These are phyloP conservation scores for Entomyzon cyanotis DNA, from an alignment of 2,113 vertebrate genomes.

Conservation along the genomic window DNA sequence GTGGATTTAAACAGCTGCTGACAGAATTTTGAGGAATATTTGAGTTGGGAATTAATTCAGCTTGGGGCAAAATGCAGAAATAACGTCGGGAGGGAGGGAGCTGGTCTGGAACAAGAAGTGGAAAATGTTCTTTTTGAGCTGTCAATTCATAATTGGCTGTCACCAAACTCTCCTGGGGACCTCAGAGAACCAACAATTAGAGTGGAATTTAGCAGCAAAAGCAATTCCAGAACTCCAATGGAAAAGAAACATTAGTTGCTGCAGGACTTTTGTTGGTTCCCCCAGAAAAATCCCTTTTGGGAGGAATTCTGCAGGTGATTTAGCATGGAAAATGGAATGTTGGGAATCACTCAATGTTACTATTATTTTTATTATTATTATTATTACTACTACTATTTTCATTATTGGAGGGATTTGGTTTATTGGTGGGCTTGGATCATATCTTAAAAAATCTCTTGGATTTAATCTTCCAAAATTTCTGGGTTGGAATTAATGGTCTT, in stretches of 20 bases:
- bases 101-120: neutral
- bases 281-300: neutral
- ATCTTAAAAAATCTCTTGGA: no score
- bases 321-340: neutral
- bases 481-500: no score
- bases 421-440: no score
- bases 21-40: neutral
- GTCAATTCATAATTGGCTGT: neutral
- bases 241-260: neutral
- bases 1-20: conserved; percentile 14
- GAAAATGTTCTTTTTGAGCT: neutral
- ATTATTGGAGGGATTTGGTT: no score
- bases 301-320: neutral
- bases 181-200: neutral
- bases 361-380: no score
- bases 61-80: neutral
- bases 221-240: neutral
- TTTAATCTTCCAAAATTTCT: no score
- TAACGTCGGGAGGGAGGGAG: neutral
- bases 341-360: neutral
- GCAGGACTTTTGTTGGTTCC: neutral
- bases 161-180: neutral
- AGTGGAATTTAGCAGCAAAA: neutral
- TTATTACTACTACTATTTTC: no score
- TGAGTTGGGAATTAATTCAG: conserved; percentile 5